phyloP scores from a whole-genome alignment of 2,113 vertebrate species.

The Xenopus borealis region DNA sequence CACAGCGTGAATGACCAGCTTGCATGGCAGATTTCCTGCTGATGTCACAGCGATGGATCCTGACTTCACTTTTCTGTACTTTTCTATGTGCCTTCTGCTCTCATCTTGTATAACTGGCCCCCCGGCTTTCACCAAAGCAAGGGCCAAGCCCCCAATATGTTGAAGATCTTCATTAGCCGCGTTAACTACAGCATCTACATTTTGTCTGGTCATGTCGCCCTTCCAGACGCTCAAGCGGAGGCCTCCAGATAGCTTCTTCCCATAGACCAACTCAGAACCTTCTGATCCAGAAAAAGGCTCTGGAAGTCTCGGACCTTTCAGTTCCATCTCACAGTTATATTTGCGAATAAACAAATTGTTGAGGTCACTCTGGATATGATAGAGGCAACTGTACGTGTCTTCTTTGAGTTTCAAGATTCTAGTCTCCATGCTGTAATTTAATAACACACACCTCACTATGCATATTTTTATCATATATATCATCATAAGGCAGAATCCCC shows the following conservation, averaged over 20 bases:
- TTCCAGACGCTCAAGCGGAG: slow-evolving; percentile 74
- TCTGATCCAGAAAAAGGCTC: accelerated
- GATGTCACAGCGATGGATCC: slow-evolving; percentile 55
- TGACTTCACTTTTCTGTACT: accelerated
- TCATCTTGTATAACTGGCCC: slow-evolving; percentile 65
- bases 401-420: neutral
- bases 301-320: slow-evolving; percentile 37
- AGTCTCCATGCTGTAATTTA: too few relatives aligned
- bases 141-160: slow-evolving; percentile 72
- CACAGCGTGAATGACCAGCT: slow-evolving; percentile 77
- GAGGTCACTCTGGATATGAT: slow-evolving; percentile 50
- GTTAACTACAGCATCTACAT: slow-evolving; percentile 77
- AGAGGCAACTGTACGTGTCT: slow-evolving; percentile 52
- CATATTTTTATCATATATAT: too few relatives aligned
- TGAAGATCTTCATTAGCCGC: slow-evolving; percentile 70
- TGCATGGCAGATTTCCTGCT: slow-evolving; percentile 69
- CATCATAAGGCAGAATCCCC: too few relatives aligned
- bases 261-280: slow-evolving; percentile 54
- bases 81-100: slow-evolving; percentile 31
- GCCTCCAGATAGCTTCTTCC: slow-evolving; percentile 27
- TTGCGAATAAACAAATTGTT: slow-evolving; percentile 56
- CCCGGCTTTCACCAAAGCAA: slow-evolving; percentile 66
- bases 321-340: slow-evolving; percentile 63
- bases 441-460: too few relatives aligned
- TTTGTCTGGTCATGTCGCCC: slow-evolving; percentile 73